These are phyloP conservation scores for Amphimallon solstitiale DNA, from an alignment of 2,888 invertebrate species.

Conservation along the genomic window DNA sequence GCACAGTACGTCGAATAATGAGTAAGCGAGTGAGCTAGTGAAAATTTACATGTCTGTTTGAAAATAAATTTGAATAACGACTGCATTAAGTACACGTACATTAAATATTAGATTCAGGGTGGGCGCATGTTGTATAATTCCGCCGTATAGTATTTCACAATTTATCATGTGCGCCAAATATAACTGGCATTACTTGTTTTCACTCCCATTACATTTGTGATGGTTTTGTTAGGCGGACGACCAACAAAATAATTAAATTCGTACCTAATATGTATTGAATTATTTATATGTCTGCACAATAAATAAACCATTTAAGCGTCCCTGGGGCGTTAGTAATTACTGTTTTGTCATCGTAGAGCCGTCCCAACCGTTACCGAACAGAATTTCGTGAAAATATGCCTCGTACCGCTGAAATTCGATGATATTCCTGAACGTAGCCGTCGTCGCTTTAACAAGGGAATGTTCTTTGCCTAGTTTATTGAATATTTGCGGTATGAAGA, in stretches of 20 bases:
- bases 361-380: constrained; percentile 16
- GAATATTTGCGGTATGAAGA: constrained; percentile 28
- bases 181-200: constrained; percentile 11
- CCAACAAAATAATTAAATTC: constrained; percentile 33
- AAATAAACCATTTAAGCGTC: constrained; percentile 30
- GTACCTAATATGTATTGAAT: constrained; percentile 33
- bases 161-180: constrained; percentile 18
- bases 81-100: background rate
- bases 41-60: background rate
- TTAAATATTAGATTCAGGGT: constrained; percentile 13
- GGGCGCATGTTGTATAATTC: constrained; percentile 2
- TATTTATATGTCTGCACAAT: constrained; percentile 31
- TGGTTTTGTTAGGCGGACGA: constrained; percentile 4
- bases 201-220: background rate
- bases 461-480: constrained; percentile 15
- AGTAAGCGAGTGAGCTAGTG: background rate
- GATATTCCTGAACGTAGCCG: constrained; percentile 26
- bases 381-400: constrained; percentile 31
- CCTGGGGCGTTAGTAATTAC: constrained; percentile 23
- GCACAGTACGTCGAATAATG: background rate
- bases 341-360: constrained; percentile 28
- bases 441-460: constrained; percentile 24
- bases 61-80: constrained; percentile 15
- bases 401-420: constrained; percentile 27
- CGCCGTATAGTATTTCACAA: constrained; percentile 12